phyloP scores from a whole-genome alignment of 2,888 invertebrate species.

The Sericinus montela region DNA sequence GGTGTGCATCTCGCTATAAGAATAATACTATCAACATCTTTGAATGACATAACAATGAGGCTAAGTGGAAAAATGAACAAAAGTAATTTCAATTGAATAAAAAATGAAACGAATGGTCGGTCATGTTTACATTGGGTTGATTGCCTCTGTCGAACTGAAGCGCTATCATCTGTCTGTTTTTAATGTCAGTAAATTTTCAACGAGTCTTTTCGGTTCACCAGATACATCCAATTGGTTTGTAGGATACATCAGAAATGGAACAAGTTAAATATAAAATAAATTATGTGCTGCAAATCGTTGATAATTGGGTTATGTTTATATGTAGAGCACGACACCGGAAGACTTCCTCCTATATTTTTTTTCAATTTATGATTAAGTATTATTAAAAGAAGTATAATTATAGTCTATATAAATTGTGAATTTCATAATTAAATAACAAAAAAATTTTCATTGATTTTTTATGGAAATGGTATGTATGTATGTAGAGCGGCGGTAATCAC shows the following conservation, averaged over 20 bases:
- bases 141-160: slow-evolving; percentile 52
- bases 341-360: no score
- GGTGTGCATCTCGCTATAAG: no score
- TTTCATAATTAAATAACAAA: no score
- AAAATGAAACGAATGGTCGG: slow-evolving; percentile 21
- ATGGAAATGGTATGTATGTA: no score
- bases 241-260: background rate
- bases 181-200: slow-evolving; percentile 71
- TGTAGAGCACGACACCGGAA: no score
- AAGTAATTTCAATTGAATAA: slow-evolving; percentile 14
- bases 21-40: background rate
- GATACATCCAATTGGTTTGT: slow-evolving; percentile 53
- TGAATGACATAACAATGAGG: background rate
- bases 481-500: no score
- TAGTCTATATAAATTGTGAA: no score
- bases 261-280: background rate
- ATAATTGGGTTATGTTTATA: no score
- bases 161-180: slow-evolving; percentile 40
- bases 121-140: slow-evolving; percentile 59
- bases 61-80: background rate
- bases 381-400: no score
- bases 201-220: slow-evolving; percentile 68
- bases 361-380: no score
- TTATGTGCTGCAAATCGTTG: no score
- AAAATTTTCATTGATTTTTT: no score